phyloP scores from a whole-genome alignment of 2,888 invertebrate species.

The Sinopyrophorus schimmeli region DNA sequence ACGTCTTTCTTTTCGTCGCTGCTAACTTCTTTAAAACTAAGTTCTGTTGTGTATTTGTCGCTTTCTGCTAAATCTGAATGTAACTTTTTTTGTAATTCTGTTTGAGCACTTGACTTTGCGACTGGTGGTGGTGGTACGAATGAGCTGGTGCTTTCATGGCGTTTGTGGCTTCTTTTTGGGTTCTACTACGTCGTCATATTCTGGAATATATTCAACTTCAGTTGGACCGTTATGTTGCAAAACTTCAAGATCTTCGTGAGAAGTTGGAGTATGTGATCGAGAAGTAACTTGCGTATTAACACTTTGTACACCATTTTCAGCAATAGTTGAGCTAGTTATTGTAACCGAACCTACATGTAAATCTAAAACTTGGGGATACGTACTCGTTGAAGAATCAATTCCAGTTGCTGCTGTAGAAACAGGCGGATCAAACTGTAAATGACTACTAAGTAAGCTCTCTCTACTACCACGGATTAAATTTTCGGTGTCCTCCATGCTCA shows the following conservation, averaged over 20 bases:
- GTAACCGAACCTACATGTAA: slow-evolving; percentile 57
- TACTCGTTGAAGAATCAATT: slow-evolving; percentile 54
- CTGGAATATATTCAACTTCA: slow-evolving; percentile 58
- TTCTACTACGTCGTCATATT: slow-evolving; percentile 54
- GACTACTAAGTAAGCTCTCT: slow-evolving; percentile 43
- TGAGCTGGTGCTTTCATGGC: slow-evolving; percentile 59
- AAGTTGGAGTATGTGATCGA: slow-evolving; percentile 46
- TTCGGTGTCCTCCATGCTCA: slow-evolving; percentile 53
- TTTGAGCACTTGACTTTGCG: slow-evolving; percentile 32
- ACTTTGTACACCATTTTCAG: slow-evolving; percentile 57
- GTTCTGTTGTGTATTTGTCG: slow-evolving; percentile 48
- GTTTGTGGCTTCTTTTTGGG: slow-evolving; percentile 58
- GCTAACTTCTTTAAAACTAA: slow-evolving; percentile 54
- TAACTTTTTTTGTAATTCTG: slow-evolving; percentile 43
- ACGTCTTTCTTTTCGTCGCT: slow-evolving; percentile 56
- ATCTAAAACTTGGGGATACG: slow-evolving; percentile 44
- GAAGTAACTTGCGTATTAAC: slow-evolving; percentile 62
- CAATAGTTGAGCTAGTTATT: slow-evolving; percentile 57
- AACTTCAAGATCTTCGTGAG: slow-evolving; percentile 31
- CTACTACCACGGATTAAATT: slow-evolving; percentile 42
- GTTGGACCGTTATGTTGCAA: slow-evolving; percentile 55
- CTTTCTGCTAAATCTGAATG: slow-evolving; percentile 50
- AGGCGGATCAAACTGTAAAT: slow-evolving; percentile 28
- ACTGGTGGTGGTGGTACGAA: slow-evolving; percentile 45
- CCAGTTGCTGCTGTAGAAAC: slow-evolving; percentile 37